A percentile compares a stretch with the other conserved stretches of the same genome.
phyloP scores from a whole-genome alignment of 2,113 vertebrate species.

The Hystrix cristata region DNA sequence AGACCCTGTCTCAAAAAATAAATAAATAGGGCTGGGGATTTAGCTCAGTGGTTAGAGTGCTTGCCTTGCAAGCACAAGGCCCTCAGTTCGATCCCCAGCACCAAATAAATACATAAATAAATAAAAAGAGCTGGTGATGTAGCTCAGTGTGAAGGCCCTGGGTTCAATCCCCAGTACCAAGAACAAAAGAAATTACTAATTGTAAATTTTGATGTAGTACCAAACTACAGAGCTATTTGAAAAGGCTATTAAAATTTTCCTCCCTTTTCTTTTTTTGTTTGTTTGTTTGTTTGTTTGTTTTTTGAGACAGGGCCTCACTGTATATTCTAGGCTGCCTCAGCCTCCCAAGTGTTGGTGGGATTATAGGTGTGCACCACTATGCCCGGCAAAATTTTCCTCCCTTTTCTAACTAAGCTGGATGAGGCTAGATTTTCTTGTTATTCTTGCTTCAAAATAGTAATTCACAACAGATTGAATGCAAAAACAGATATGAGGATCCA shows the following conservation, averaged over 20 bases:
- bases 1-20: too few relatives aligned
- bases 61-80: too few relatives aligned
- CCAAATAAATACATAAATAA: background rate
- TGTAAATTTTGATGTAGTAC: background rate
- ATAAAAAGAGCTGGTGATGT: background rate
- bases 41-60: too few relatives aligned
- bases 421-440: background rate
- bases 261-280: background rate
- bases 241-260: slow-evolving; percentile 25
- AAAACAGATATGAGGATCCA: background rate
- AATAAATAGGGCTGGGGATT: too few relatives aligned
- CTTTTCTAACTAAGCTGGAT: background rate
- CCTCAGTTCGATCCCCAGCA: too few relatives aligned
- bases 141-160: background rate
- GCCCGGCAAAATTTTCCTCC: background rate
- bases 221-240: slow-evolving; percentile 1
- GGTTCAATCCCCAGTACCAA: background rate
- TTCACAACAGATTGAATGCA: background rate
- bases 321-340: too few relatives aligned
- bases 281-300: too few relatives aligned
- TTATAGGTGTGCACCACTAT: too few relatives aligned
- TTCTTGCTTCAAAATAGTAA: slow-evolving; percentile 25
- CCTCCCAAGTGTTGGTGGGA: too few relatives aligned
- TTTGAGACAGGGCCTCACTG: too few relatives aligned
- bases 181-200: background rate